Percentiles rank a stretch among this genome's conserved stretches.
Evolutionary conservation across 92 coral and sea anemone species (phyloP).

Genomic region (Porites evermanni): DNA sequence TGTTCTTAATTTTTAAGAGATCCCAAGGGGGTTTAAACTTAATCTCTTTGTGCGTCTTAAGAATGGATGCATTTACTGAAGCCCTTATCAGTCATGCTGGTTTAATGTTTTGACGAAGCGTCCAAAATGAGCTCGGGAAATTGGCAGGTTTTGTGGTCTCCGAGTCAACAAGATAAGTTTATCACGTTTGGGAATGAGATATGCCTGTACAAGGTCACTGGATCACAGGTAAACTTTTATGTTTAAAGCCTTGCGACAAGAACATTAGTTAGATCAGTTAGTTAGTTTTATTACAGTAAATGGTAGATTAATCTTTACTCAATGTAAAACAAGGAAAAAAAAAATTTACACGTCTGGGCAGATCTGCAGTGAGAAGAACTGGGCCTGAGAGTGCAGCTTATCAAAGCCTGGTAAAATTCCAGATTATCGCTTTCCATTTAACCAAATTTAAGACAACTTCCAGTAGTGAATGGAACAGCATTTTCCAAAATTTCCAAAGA

Average conservation of each 20-base stretch:
- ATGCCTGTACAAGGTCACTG: constrained; percentile 86
- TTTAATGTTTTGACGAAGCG: constrained; percentile 3
- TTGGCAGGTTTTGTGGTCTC: constrained; percentile 97
- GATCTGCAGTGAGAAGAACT: too few species aligned
- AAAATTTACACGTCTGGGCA: too few species aligned
- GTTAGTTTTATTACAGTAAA: neutral
- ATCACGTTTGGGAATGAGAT: constrained; percentile 88
- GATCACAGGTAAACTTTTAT: constrained; percentile 71
- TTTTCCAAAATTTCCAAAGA: too few species aligned
- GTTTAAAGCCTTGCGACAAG: neutral
- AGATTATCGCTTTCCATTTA: too few species aligned
- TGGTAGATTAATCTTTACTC: too few species aligned
- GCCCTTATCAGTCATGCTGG: neutral
- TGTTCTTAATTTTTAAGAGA: neutral
- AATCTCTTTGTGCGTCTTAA: neutral
- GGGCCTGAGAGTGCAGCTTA: too few species aligned
- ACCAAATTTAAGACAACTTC: too few species aligned
- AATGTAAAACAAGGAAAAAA: too few species aligned
- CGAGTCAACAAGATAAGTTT: constrained; percentile 87
- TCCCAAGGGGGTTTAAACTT: neutral
- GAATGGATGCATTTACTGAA: neutral
- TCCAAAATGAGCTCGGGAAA: constrained; percentile 64
- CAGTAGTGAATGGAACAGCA: too few species aligned
- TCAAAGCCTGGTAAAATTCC: too few species aligned
- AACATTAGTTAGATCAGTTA: neutral